These are phyloP conservation scores for Paramormyrops kingsleyae DNA, from an alignment of 2,113 vertebrate species.

Conservation along the genomic window DNA sequence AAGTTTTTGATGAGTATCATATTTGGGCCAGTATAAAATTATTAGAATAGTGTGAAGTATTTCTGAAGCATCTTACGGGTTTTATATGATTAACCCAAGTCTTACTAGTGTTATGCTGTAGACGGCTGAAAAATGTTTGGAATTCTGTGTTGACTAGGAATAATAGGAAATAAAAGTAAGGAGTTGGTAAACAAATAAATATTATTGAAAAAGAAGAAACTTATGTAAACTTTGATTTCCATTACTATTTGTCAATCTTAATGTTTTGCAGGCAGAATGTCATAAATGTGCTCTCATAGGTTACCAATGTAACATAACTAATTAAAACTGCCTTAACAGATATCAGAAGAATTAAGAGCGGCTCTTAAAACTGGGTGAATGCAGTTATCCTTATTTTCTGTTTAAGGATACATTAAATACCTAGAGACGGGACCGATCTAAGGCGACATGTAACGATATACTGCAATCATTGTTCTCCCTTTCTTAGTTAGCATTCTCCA, in stretches of 20 bases:
- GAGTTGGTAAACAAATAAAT: background rate
- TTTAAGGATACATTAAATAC: no score
- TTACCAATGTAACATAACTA: background rate
- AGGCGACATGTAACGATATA: no score
- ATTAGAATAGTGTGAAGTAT: background rate
- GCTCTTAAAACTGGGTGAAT: background rate
- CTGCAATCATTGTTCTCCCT: background rate
- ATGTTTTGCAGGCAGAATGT: background rate
- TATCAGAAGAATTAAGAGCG: background rate
- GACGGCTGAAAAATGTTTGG: background rate
- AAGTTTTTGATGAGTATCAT: background rate
- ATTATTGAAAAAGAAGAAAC: no score
- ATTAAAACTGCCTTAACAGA: background rate
- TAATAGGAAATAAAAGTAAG: background rate
- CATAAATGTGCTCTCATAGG: background rate
- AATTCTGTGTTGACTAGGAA: background rate
- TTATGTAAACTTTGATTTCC: background rate
- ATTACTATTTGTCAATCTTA: background rate
- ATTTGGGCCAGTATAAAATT: background rate
- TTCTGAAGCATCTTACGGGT: background rate
- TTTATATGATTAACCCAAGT: background rate
- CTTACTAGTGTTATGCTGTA: background rate
- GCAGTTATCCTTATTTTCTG: background rate
- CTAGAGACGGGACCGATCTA: no score
- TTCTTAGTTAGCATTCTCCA: background rate